phyloP scores from a whole-genome alignment of 2,113 vertebrate species.

The Lophotis ruficrista region DNA sequence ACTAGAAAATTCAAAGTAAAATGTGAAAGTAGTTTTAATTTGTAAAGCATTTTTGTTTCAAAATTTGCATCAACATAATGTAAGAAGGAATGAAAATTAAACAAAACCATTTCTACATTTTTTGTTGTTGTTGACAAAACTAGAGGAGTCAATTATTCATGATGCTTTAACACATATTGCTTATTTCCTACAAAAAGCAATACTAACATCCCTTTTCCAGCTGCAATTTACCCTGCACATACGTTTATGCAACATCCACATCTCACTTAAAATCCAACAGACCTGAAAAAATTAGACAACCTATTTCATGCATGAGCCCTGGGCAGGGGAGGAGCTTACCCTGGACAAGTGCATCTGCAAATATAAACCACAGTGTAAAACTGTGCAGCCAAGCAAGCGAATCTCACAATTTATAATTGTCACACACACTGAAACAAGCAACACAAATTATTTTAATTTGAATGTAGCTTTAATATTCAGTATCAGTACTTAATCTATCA shows the following conservation, averaged over 20 bases:
- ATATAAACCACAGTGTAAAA: neutral
- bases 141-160: neutral
- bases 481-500: neutral
- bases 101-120: neutral
- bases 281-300: neutral
- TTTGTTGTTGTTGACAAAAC: neutral
- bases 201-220: neutral
- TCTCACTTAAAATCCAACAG: neutral
- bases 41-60: neutral
- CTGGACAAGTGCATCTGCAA: neutral
- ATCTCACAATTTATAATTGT: neutral
- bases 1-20: neutral
- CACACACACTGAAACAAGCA: neutral
- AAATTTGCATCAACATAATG: neutral
- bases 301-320: neutral
- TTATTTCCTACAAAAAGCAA: neutral
- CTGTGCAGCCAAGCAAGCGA: neutral
- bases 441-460: neutral
- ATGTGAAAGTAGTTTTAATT: neutral
- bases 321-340: neutral
- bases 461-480: neutral
- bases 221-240: neutral
- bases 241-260: neutral
- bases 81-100: neutral
- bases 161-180: neutral